phyloP scores from a whole-genome alignment of 30 jellyfish, hydroid and myxozoan species.

The Morbakka virulenta region DNA sequence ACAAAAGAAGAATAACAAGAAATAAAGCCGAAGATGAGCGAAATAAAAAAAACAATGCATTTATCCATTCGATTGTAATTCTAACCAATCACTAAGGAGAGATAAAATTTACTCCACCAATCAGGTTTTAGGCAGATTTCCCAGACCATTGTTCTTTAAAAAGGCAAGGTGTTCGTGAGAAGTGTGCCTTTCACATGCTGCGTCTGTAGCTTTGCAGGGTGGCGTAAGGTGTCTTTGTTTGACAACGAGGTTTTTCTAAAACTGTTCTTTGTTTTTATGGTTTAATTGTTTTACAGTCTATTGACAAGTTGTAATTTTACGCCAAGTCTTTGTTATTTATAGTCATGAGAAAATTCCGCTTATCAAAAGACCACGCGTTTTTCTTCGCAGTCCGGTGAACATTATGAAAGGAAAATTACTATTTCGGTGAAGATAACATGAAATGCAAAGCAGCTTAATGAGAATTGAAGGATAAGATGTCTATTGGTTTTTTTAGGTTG shows the following conservation, averaged over 20 bases:
- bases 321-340: not conserved
- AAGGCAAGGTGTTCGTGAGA: slow-evolving; percentile 57
- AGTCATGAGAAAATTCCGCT: not conserved
- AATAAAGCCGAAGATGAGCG: not conserved
- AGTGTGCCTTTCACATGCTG: slow-evolving; percentile 53
- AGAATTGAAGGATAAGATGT: too few species aligned
- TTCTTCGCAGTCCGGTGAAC: not conserved
- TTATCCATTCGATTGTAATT: too few species aligned
- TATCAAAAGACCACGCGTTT: not conserved
- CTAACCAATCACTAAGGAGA: too few species aligned
- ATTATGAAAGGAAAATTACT: not conserved
- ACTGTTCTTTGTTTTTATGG: not conserved
- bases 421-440: too few species aligned
- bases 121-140: not conserved
- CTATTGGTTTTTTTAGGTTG: too few species aligned
- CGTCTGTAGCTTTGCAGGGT: slow-evolving; percentile 24
- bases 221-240: not conserved
- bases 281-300: not conserved
- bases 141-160: slow-evolving; percentile 34
- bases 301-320: not conserved
- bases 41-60: too few species aligned
- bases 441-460: too few species aligned
- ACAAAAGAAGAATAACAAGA: not conserved
- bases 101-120: not conserved
- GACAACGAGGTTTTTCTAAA: not conserved